phyloP scores from a whole-genome alignment of 2,113 vertebrate species.

The Dicaeum eximium region DNA sequence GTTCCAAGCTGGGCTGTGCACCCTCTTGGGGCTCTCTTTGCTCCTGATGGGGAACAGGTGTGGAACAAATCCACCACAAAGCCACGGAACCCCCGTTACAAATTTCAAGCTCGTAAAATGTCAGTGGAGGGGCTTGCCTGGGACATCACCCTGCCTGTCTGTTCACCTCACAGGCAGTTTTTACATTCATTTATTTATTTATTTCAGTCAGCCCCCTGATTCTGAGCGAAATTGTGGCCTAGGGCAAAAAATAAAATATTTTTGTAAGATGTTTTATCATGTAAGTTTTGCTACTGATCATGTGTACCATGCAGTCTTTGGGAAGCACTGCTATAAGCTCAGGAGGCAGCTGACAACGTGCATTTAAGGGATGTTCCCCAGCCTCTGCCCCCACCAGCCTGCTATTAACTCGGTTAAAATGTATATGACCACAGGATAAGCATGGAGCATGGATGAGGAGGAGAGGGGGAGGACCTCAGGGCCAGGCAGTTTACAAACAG shows the following conservation, averaged over 20 bases:
- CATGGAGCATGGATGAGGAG: not conserved
- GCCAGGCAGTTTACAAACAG: slow-evolving; percentile 43
- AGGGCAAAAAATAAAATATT: not conserved
- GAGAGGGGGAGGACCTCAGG: slow-evolving; percentile 19
- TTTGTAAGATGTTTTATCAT: not conserved
- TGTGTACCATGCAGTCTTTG: not conserved
- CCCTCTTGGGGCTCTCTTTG: fast-evolving
- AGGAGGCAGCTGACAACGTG: not conserved
- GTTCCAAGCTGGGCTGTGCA: not conserved
- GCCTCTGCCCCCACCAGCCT: not conserved
- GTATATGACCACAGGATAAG: not conserved
- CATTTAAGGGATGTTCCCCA: slow-evolving; percentile 23
- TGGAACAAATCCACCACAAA: not conserved
- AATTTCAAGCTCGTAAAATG: not conserved
- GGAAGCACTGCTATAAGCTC: not conserved
- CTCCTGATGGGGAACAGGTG: not conserved
- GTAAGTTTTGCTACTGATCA: not conserved
- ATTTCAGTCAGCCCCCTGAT: not conserved
- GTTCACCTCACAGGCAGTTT: not conserved
- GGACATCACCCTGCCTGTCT: not conserved
- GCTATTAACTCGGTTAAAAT: not conserved
- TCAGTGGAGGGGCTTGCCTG: not conserved
- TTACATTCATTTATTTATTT: not conserved
- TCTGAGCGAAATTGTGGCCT: not conserved
- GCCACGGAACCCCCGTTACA: fast-evolving